Evolutionary conservation across 2,888 invertebrate genomes (phyloP), one percentile per base, ranked within the genome.

Genomic region (Agrotis segetum): DNA sequence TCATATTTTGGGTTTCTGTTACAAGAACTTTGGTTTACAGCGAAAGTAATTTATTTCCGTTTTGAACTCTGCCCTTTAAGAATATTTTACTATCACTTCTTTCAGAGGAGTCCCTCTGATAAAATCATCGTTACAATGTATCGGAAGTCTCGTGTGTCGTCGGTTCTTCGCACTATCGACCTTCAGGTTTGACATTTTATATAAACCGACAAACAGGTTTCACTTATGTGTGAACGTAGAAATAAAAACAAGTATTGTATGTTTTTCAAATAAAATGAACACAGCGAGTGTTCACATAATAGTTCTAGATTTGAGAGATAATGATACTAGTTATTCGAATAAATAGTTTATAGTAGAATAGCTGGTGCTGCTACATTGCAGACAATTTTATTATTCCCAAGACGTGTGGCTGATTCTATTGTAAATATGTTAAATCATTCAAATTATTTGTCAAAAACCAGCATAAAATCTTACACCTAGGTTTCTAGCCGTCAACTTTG

Each of bases 151-250:
- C 74, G 71, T 74, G 83, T 82, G 83, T 85, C 67, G 79, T 78
- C 84, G 85, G 90, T 91, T 91, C 90, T 88, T 88, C 88, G 89
- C 85, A 90, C 89, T 88, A 83, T 87, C 85, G 91, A 92, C 93
- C 93, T 93, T 92, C 89, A 82, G 85, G 77, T 82, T 85, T 87
- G 89, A 91, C 90, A 89, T 91, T 92, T 91, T 88, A 87, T 85
- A 89, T 88, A 85, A 88, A 88, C 88, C 76, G 76, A 82, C 75
- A 88, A 92, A 92, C 93, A 84, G 86, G 91, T 92, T 91, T 85
- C 59, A 85, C 75, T 85, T 84, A 84, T 83, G 81, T 84, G 81
- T 74, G 81, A 83, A 84, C 72, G 76, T 68, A 67, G 29, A 79
- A 82, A 76, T 77, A 82, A 83, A 83, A 82, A 78, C 79, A 83